Evolutionary conservation across 23 tunicate genomes (phyloP).

Genomic region (Botrylloides violaceus): DNA sequence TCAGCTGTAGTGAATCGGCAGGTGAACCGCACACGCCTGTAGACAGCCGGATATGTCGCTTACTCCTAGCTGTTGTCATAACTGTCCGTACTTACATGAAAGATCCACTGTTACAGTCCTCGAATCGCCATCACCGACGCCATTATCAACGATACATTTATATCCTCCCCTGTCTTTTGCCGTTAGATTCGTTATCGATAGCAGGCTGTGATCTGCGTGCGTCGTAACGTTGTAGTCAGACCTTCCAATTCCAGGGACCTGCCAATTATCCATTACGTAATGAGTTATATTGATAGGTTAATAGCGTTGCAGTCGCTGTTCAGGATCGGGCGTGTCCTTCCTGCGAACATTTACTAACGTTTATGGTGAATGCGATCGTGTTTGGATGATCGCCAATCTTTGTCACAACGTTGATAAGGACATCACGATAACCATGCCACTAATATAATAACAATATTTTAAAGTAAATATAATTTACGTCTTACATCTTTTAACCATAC

Average conservation of each 20-base stretch:
- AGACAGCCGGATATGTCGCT: too few species aligned
- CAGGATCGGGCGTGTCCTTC: too few species aligned
- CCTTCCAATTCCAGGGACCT: conserved; percentile 16
- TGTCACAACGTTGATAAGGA: too few species aligned
- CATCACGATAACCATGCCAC: too few species aligned
- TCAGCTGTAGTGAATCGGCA: not conserved
- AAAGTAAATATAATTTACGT: too few species aligned
- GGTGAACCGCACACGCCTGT: too few species aligned
- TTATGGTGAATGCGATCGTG: too few species aligned
- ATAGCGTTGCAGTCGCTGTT: too few species aligned
- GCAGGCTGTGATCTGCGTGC: conserved; percentile 1
- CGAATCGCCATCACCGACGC: conserved; percentile 27
- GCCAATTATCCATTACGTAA: not conserved
- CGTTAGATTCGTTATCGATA: conserved; percentile 32
- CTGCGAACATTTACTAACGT: not conserved
- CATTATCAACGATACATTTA: conserved; percentile 53
- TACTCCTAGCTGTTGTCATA: too few species aligned
- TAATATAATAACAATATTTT: too few species aligned
- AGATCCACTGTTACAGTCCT: not conserved
- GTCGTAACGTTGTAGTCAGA: conserved; percentile 22
- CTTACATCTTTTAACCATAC: conserved; percentile 58
- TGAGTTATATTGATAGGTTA: not conserved
- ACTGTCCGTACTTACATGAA: conserved; percentile 46
- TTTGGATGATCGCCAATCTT: too few species aligned
- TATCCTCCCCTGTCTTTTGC: conserved; percentile 49